A percentile compares a stretch with the other conserved stretches of the same genome.
Evolutionary conservation across 1,140 invertebrate species (phyloP).

Genomic region (Drosophila nigrodunni): DNA sequence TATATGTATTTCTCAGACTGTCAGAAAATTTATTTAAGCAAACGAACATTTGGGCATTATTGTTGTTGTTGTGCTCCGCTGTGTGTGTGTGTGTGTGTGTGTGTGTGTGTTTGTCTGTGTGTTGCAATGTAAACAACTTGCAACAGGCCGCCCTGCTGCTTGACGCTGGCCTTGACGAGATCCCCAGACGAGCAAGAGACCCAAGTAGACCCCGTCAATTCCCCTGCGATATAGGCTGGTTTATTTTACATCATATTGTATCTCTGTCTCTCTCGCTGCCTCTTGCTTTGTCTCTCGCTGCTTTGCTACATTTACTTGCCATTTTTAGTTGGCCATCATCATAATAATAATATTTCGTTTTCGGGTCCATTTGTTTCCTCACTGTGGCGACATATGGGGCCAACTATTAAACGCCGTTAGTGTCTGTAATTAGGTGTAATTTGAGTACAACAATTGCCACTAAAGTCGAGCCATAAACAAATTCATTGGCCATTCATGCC

Average conservation of each 20-base stretch:
- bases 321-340: slow-evolving; percentile 34
- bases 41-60: slow-evolving; percentile 6
- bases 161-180: slow-evolving; percentile 35
- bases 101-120: neutral
- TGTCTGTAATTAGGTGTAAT: slow-evolving; percentile 71
- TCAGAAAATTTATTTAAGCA: slow-evolving; percentile 31
- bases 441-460: slow-evolving; percentile 38
- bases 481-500: slow-evolving; percentile 56
- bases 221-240: slow-evolving; percentile 2
- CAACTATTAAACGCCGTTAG: slow-evolving; percentile 65
- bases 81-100: slow-evolving; percentile 5
- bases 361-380: slow-evolving; percentile 43
- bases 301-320: slow-evolving; percentile 23
- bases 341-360: slow-evolving; percentile 15
- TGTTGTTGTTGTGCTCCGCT: neutral
- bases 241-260: slow-evolving; percentile 31
- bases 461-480: slow-evolving; percentile 62
- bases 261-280: slow-evolving; percentile 1
- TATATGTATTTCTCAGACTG: neutral
- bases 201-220: neutral
- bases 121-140: slow-evolving; percentile 49
- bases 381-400: slow-evolving; percentile 54
- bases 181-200: slow-evolving; percentile 24
- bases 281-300: slow-evolving; percentile 5
- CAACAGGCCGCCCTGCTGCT: slow-evolving; percentile 48